phyloP scores from a whole-genome alignment of 1,140 invertebrate species.

The Notospermus geniculatus region DNA sequence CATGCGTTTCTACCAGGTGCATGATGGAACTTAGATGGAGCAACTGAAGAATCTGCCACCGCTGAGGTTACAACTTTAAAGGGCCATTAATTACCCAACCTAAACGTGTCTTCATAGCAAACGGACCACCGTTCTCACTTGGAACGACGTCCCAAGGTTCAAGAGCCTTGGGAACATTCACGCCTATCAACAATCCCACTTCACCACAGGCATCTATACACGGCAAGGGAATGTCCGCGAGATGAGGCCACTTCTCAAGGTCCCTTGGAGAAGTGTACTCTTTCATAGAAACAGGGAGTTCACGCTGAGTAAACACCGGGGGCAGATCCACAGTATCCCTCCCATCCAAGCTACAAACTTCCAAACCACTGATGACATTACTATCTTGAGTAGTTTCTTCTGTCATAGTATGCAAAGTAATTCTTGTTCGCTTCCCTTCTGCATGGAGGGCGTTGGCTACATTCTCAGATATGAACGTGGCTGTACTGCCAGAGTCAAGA shows the following conservation, averaged over 20 bases:
- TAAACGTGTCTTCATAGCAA: too few relatives aligned
- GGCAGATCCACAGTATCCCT: background rate
- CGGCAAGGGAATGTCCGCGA: background rate
- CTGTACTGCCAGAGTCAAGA: background rate
- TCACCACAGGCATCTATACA: background rate
- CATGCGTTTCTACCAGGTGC: background rate
- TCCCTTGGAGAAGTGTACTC: background rate
- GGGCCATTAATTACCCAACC: constrained; percentile 1
- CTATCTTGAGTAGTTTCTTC: background rate
- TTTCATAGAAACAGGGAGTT: constrained; percentile 12
- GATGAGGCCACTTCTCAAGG: constrained; percentile 10
- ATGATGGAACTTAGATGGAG: too few relatives aligned
- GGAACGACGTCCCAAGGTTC: background rate
- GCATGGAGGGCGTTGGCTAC: background rate
- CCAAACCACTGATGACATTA: background rate
- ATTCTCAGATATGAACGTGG: background rate
- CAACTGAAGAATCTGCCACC: too few relatives aligned
- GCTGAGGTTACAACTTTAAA: too few relatives aligned
- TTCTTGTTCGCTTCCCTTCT: background rate
- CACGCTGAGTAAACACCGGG: background rate
- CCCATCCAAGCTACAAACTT: background rate
- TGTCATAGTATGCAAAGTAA: background rate
- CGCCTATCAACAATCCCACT: constrained; percentile 11
- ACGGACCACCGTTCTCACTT: too few relatives aligned
- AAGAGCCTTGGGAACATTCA: background rate